phyloP scores from a whole-genome alignment of 2,797 vertebrate genomes.

The Clamator glandarius region DNA sequence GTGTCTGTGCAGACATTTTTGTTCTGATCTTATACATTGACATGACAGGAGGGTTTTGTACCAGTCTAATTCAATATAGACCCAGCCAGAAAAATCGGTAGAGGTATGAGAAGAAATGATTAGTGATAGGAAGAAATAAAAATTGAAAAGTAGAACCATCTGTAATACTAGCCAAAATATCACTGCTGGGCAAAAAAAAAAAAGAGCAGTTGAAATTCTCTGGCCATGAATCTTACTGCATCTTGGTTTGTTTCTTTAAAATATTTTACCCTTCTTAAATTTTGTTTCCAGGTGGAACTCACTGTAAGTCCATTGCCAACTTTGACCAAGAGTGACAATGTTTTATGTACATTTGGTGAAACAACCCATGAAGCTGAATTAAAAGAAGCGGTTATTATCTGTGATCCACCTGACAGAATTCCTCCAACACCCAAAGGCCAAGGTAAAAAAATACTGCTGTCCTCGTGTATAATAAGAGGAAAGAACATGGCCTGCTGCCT shows the following conservation, averaged over 20 bases:
- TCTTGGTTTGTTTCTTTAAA: background rate
- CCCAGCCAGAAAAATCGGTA: background rate
- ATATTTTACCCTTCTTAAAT: background rate
- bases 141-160: background rate
- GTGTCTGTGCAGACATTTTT: background rate
- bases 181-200: background rate
- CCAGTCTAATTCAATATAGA: background rate
- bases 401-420: slow-evolving; percentile 75
- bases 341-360: slow-evolving; percentile 77
- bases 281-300: slow-evolving; percentile 76
- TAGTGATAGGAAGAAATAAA: background rate
- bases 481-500: background rate
- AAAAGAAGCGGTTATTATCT: slow-evolving; percentile 62
- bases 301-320: slow-evolving; percentile 76
- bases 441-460: slow-evolving; percentile 76
- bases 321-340: slow-evolving; percentile 56
- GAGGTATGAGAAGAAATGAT: background rate
- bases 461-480: background rate
- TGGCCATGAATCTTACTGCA: background rate
- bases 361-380: background rate
- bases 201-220: background rate
- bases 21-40: background rate
- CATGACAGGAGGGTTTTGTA: background rate
- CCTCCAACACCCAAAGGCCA: slow-evolving; percentile 83
- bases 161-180: background rate